Percentiles rank a stretch among this genome's conserved stretches.
These are phyloP conservation scores for Thermophis baileyi DNA, from an alignment of 2,113 vertebrate genomes.

Conservation along the genomic window DNA sequence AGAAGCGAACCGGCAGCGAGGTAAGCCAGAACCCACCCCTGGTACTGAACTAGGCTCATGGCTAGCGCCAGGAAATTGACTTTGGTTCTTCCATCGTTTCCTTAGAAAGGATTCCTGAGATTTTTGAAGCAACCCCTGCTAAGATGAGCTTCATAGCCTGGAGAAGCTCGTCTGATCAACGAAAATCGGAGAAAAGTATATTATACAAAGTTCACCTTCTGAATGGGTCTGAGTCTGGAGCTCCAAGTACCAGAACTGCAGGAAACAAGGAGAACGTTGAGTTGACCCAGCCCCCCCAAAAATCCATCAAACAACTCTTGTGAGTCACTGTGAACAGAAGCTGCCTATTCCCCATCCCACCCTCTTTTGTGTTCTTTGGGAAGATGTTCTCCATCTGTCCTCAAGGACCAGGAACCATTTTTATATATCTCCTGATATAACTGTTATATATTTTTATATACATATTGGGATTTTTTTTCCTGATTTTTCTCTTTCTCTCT, in stretches of 20 bases:
- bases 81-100: neutral
- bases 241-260: neutral
- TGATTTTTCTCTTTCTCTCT: too few species aligned
- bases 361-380: too few species aligned
- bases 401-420: too few species aligned
- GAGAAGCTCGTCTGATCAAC: neutral
- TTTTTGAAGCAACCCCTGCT: neutral
- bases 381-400: too few species aligned
- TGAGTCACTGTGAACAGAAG: too few species aligned
- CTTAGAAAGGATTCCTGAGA: neutral
- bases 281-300: neutral
- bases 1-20: too few species aligned
- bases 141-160: neutral
- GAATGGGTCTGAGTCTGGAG: neutral
- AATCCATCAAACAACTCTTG: too few species aligned
- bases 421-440: too few species aligned
- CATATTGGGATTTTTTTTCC: too few species aligned
- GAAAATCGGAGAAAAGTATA: neutral
- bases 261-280: neutral
- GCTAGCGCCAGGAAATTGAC: neutral
- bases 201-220: neutral
- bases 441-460: too few species aligned
- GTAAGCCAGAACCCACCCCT: too few species aligned
- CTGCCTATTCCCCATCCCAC: too few species aligned
- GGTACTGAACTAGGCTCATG: neutral